Percentiles rank a stretch among this genome's conserved stretches.
Evolutionary conservation across 2,113 vertebrate genomes (phyloP).

Genomic region (Irena cyanogastra): DNA sequence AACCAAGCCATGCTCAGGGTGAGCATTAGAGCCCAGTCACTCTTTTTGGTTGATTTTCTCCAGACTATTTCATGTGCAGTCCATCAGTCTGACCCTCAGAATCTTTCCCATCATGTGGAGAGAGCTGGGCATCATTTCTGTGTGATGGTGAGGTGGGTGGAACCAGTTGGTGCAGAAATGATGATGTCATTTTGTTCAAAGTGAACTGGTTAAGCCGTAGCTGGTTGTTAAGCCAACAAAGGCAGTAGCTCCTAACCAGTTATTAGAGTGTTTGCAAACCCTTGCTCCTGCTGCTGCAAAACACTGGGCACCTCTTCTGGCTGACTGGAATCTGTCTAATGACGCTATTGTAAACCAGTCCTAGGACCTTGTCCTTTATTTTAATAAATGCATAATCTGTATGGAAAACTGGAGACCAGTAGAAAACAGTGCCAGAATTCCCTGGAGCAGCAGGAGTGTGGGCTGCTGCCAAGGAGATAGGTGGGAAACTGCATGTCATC

Average conservation of each 20-base stretch:
- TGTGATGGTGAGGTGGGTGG: accelerated
- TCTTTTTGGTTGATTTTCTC: background rate
- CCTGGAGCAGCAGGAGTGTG: accelerated
- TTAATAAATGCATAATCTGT: background rate
- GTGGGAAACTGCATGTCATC: background rate
- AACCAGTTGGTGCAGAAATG: background rate
- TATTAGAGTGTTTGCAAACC: background rate
- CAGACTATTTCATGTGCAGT: background rate
- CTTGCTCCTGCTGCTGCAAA: background rate
- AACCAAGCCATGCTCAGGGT: accelerated
- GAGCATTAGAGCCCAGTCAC: background rate
- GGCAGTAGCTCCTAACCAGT: background rate
- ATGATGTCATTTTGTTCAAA: background rate
- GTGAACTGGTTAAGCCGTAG: background rate
- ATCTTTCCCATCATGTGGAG: background rate
- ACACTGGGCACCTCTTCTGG: background rate
- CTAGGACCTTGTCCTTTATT: background rate
- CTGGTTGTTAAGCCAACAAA: background rate
- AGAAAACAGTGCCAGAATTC: background rate
- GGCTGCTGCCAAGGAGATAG: background rate
- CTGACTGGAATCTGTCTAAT: background rate
- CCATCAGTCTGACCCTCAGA: background rate
- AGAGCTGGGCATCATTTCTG: background rate
- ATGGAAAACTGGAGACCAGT: background rate
- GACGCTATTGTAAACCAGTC: background rate